phyloP scores from a whole-genome alignment of 2,888 invertebrate genomes.

The Drosophila sordidula region DNA sequence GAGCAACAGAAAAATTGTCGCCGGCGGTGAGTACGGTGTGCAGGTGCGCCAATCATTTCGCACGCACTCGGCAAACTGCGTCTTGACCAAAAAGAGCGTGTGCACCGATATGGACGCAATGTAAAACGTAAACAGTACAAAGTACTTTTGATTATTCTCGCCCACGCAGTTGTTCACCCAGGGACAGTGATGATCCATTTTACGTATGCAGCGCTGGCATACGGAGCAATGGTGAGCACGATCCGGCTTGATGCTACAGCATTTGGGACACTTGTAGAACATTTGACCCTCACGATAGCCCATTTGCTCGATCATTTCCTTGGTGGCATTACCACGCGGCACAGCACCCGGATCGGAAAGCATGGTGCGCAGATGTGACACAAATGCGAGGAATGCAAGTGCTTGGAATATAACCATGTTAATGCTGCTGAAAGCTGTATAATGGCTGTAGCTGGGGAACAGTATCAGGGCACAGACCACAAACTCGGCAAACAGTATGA shows the following conservation, averaged over 20 bases:
- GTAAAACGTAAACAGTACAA: constrained; percentile 99
- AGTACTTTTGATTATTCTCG: constrained; percentile 99
- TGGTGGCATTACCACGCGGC: constrained; percentile 97
- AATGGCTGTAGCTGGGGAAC: constrained; percentile 90
- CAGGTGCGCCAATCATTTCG: constrained; percentile 98
- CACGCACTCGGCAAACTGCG: constrained; percentile 97
- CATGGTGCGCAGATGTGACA: constrained; percentile 96
- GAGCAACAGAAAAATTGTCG: constrained; percentile 95
- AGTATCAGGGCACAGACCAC: constrained; percentile 96
- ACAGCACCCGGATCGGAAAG: constrained; percentile 98
- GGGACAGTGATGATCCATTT: constrained; percentile 91
- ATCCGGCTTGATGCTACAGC: constrained; percentile 98
- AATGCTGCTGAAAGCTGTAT: constrained; percentile 92
- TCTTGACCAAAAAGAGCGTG: constrained; percentile 95
- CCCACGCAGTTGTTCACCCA: constrained; percentile 99
- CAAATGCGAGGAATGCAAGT: constrained; percentile 93
- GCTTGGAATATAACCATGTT: constrained; percentile 94
- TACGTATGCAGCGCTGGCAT: constrained; percentile 92
- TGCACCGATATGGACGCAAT: constrained; percentile 98
- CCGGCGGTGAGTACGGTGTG: constrained; percentile 96
- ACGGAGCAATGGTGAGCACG: constrained; percentile 98
- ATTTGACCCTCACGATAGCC: constrained; percentile 96
- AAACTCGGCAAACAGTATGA: constrained; percentile 97
- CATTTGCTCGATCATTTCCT: constrained; percentile 97
- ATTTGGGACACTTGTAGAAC: constrained; percentile 97